A percentile compares a stretch with the other conserved stretches of the same genome.
These are phyloP conservation scores for Phasianus colchicus DNA, from an alignment of 2,113 vertebrate genomes.

Conservation along the genomic window DNA sequence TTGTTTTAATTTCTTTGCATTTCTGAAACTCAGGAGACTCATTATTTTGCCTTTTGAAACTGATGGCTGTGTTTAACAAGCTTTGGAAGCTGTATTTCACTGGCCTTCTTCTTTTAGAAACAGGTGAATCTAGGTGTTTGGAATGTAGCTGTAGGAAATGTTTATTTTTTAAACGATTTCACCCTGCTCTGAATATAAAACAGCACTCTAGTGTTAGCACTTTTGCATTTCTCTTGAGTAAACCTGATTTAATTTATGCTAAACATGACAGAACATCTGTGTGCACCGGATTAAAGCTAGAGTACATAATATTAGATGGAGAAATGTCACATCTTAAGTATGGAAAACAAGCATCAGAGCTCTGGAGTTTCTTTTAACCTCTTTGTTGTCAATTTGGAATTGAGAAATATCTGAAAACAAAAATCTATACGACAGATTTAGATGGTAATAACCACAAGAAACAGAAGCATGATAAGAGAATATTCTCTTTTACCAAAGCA, in stretches of 20 bases:
- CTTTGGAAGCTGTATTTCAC: background rate
- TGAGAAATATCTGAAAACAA: background rate
- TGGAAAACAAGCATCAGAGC: background rate
- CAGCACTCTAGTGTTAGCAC: conserved; percentile 2
- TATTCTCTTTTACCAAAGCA: background rate
- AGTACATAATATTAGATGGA: background rate
- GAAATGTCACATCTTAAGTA: background rate
- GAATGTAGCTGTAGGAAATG: background rate
- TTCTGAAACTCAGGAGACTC: background rate
- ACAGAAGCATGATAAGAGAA: background rate
- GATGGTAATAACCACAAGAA: background rate
- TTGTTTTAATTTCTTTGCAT: background rate
- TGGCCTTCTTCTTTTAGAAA: background rate
- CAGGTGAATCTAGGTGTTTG: conserved; percentile 10
- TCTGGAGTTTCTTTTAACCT: background rate
- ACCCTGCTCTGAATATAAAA: conserved; percentile 43
- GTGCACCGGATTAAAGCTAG: background rate
- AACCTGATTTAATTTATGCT: conserved; percentile 59
- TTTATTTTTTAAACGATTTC: background rate
- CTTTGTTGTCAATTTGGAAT: background rate
- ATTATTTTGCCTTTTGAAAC: conserved; percentile 14
- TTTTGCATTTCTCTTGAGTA: conserved; percentile 40
- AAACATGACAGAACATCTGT: conserved; percentile 48
- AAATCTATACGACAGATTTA: background rate
- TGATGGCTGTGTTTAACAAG: background rate